Percentiles rank a stretch among this genome's conserved stretches.
Evolutionary conservation across 2,888 invertebrate species (phyloP).

Genomic region (Peribatodes rhomboidaria): DNA sequence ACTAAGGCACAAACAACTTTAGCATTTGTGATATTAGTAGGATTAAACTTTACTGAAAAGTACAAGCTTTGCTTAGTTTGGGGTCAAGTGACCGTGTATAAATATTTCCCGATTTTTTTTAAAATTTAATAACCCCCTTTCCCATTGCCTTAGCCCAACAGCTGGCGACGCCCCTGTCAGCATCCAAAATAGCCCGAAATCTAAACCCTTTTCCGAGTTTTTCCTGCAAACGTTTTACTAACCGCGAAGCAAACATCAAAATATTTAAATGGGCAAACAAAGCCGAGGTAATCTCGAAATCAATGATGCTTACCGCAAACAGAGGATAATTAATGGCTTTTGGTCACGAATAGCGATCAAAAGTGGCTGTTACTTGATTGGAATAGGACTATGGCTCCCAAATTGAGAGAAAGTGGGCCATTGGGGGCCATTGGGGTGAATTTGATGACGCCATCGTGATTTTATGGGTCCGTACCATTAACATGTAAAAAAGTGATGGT

Average conservation of each 20-base stretch:
- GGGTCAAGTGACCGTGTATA: too few species aligned
- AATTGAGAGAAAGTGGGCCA: background rate
- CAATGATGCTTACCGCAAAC: constrained; percentile 36
- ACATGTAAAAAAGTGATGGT: background rate
- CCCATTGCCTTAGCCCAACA: too few species aligned
- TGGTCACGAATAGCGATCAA: constrained; percentile 44
- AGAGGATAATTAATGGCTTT: constrained; percentile 43
- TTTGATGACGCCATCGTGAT: background rate
- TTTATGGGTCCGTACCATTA: background rate
- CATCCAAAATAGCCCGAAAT: background rate
- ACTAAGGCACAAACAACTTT: too few species aligned
- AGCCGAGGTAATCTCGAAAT: constrained; percentile 24
- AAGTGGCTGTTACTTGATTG: constrained; percentile 43
- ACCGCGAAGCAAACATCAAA: constrained; percentile 7
- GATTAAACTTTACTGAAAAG: too few species aligned
- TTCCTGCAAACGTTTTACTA: constrained; percentile 13
- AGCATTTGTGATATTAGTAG: too few species aligned
- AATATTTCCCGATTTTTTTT: too few species aligned
- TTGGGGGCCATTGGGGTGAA: background rate
- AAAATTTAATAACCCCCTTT: too few species aligned
- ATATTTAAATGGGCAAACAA: constrained; percentile 23
- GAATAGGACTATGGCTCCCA: constrained; percentile 30
- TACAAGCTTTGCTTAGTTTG: too few species aligned
- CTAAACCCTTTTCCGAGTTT: background rate
- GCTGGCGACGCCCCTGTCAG: too few species aligned